phyloP scores from a whole-genome alignment of 2,113 vertebrate genomes.

The Periophthalmodon schlosseri region DNA sequence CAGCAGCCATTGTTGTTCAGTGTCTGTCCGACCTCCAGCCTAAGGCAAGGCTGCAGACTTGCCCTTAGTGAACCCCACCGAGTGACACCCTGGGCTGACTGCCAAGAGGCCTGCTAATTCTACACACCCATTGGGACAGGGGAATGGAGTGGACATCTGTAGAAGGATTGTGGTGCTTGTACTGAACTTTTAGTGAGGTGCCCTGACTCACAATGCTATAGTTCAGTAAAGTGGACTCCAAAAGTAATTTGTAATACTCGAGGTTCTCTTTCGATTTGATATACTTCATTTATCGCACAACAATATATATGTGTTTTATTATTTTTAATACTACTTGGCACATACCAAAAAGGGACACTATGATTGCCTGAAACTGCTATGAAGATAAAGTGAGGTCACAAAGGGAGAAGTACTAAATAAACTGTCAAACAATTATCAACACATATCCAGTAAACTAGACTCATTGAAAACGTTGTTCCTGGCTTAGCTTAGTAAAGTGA shows the following conservation, averaged over 20 bases:
- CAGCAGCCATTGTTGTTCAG: constrained; percentile 51
- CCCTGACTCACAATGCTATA: constrained; percentile 61
- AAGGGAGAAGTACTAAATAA: no score
- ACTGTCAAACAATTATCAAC: no score
- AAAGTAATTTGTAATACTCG: constrained; percentile 61
- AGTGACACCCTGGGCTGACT: constrained; percentile 77
- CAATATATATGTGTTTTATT: no score
- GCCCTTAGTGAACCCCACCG: constrained; percentile 75
- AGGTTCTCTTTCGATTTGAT: constrained; percentile 65
- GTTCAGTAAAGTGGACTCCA: neutral
- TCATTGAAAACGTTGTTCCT: no score
- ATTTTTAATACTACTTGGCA: no score
- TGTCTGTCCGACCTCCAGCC: constrained; percentile 73
- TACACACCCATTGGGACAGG: constrained; percentile 63
- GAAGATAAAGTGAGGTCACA: no score
- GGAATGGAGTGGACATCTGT: constrained; percentile 58
- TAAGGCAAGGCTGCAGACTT: constrained; percentile 57
- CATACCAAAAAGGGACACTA: no score
- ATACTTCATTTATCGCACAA: neutral
- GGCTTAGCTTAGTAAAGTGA: no score
- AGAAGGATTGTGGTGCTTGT: constrained; percentile 39
- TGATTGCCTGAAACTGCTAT: no score
- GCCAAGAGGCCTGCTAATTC: constrained; percentile 68
- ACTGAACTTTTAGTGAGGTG: constrained; percentile 61
- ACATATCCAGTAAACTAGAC: no score